These are phyloP conservation scores for Zosterops japonicus DNA, from an alignment of 2,113 vertebrate genomes.

Conservation along the genomic window DNA sequence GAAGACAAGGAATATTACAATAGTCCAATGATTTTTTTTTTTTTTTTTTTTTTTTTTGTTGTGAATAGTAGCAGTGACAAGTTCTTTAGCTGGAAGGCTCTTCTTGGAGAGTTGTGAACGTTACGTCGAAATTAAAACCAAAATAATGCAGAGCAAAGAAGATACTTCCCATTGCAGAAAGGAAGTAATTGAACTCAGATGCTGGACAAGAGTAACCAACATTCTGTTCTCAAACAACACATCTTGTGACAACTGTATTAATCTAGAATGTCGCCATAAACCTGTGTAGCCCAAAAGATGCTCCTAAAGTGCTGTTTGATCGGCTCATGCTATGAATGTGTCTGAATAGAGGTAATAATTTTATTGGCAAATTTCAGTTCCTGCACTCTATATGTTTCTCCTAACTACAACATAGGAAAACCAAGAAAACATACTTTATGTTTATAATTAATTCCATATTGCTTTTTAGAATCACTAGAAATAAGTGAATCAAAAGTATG, in stretches of 20 bases:
- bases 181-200: accelerated
- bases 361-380: neutral
- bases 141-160: neutral
- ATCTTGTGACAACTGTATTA: neutral
- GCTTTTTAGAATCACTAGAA: neutral
- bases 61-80: neutral
- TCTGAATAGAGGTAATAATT: neutral
- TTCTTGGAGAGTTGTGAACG: neutral
- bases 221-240: neutral
- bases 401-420: neutral
- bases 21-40: too few species aligned
- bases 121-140: neutral
- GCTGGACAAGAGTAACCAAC: neutral
- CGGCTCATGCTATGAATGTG: neutral
- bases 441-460: neutral
- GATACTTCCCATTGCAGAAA: neutral
- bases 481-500: neutral
- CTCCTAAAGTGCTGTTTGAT: neutral
- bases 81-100: neutral
- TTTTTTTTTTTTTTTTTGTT: neutral
- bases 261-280: neutral
- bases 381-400: neutral
- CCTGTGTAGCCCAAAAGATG: neutral
- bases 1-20: neutral
- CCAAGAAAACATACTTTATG: neutral